Evolutionary conservation across 2,888 invertebrate species (phyloP), one percentile per base, ranked within the genome.

Genomic region (Drosophila prolongata): DNA sequence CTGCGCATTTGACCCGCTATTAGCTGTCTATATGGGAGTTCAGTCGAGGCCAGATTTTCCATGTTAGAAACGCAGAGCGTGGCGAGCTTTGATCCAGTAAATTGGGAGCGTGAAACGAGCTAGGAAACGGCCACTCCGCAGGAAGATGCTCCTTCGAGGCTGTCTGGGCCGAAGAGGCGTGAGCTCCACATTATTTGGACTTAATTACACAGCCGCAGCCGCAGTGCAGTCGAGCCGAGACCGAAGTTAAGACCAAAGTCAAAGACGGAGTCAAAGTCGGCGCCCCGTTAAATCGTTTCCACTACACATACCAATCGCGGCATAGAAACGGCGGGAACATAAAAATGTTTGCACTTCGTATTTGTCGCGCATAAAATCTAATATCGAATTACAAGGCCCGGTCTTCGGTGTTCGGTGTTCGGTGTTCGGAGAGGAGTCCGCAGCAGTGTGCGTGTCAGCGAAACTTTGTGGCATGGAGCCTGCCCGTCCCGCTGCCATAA

Each of bases 301-400:
- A 84, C 75, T 79, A 78, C 78, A 80, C 73, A 81, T 82, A 75
- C 77, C 71, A 82, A 57, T 78, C 72, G 73, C 83, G 58, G 81
- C 83, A 79, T 83, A 77, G 81, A 78, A 80, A 79, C 80, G 78
- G 79, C 56, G 54, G 71, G 58, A 79, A 84, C 83, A 85, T 80
- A 89, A 85, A 86, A 80, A 86, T 86, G 79, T 87, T 89, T 87
- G 79, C 82, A 83, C 87, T 83, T 85, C 80, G 81, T 77, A 83
- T 89, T 89, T 90, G 87, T 88, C 89, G 89, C 85, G 79, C 89
- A 87, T 87, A 85, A 88, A 90, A 87, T 88, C 82, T 84, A 87
- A 84, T 90, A 90, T 90, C 87, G 88, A 88, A 84, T 90, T 89
- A 90, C 89, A 75, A 49, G 80, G 75, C 70, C 62, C 52, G 60